phyloP scores from a whole-genome alignment of 2,888 invertebrate species.

The Metellina segmentata region DNA sequence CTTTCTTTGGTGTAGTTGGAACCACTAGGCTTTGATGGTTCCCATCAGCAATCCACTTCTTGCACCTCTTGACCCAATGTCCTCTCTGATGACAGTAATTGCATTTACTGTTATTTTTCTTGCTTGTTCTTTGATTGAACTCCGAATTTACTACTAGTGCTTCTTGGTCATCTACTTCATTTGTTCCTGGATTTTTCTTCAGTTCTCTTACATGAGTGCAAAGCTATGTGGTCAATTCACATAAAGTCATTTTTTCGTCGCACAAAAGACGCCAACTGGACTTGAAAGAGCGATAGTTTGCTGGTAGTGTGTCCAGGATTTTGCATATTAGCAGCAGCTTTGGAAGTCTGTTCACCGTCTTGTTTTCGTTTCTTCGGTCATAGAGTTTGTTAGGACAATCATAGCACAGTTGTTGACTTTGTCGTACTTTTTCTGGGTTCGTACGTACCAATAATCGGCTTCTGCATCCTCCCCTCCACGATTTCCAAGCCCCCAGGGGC shows the following conservation, averaged over 20 bases:
- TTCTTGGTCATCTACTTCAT: no score
- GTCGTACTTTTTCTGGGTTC: not conserved
- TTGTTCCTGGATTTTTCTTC: not conserved
- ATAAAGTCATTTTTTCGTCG: constrained; percentile 57
- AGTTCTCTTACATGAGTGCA: constrained; percentile 36
- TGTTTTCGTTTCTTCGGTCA: constrained; percentile 35
- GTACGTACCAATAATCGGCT: not conserved
- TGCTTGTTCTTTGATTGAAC: no score
- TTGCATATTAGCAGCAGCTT: not conserved
- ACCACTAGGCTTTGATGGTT: no score
- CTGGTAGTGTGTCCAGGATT: constrained; percentile 43
- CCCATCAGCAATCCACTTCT: no score
- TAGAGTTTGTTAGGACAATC: constrained; percentile 23
- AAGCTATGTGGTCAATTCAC: constrained; percentile 58
- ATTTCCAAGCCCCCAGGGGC: no score
- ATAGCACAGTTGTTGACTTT: no score
- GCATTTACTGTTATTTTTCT: no score
- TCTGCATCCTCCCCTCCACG: no score
- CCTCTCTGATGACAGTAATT: no score
- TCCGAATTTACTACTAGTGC: no score
- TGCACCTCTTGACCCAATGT: no score
- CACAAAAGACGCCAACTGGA: constrained; percentile 44
- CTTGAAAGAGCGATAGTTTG: constrained; percentile 27
- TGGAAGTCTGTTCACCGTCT: constrained; percentile 4
- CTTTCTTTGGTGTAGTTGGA: not conserved